Evolutionary conservation across 2,797 vertebrate species (phyloP), one percentile per base, ranked within the genome.

Genomic region (Luscinia luscinia): DNA sequence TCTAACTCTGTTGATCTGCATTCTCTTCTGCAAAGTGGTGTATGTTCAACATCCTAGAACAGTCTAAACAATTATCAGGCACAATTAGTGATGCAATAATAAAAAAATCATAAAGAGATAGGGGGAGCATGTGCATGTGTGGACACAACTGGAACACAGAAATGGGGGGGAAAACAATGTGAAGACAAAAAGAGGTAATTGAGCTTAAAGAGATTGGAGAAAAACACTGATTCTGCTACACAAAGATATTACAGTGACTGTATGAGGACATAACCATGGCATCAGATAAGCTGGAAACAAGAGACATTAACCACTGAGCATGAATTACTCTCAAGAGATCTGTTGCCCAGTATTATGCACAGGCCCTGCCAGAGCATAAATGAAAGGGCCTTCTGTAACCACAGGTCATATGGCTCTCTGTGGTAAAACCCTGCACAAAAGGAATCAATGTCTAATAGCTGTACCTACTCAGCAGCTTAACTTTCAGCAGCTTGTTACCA

Each of bases 121-220:
- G 3, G 5, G 7, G 4, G 10, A 5, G 0, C 8, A 24, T 32
- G 41, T 23, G 21, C 12, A 10, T 24, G 2, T 49, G 7, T 38
- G 43, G 19, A 45, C 6, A n/a, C 36, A 79, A 68, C 32, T 5
- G 4, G 41, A 86, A 84, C 18, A 55, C 8, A 24, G 20, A 68
- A 85, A 49, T 28, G 30, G 21, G 30, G 23, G 13, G 57, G 34
- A 41, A n/a, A 90, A 32, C 5, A 52, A 46, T 9, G 8, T n/a
- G 43, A 87, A 75, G 46, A 72, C 3, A 1, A n/a, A 67, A 81
- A 72, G 32, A 64, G 9, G 21, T 20, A 82, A 62, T 1, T 75
- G 48, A 70, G 32, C 6, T 9, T 74, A 63, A 58, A 74, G 19
- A 75, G 13, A n/a, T 36, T 59, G 18, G 59, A 46, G 19, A 19